Conservation (phyloP, 2,797 vertebrate species). For the Mus caroli region DNA sequence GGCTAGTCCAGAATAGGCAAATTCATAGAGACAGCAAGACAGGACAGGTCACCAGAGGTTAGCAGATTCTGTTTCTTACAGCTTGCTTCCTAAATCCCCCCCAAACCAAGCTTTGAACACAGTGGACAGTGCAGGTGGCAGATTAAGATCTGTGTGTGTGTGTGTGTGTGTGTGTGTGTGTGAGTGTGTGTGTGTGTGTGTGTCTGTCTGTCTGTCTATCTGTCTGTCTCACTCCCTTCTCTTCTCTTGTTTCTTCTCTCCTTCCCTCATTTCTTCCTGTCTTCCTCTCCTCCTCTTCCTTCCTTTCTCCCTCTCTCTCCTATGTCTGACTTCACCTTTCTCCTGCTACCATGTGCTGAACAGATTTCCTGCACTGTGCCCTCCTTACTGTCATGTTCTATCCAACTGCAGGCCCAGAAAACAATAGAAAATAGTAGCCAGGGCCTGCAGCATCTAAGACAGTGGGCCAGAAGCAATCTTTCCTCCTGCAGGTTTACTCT, state of each 20-base stretch:
- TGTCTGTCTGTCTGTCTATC: no score
- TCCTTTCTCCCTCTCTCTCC: background rate
- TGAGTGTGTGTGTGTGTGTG: background rate
- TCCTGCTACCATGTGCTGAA: background rate
- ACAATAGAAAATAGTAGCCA: background rate
- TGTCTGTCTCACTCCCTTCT: background rate
- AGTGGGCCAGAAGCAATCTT: background rate
- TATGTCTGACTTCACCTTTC: no score
- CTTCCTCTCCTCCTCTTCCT: no score
- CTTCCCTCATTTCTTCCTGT: background rate
- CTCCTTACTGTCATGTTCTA: no score
- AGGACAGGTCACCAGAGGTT: background rate
- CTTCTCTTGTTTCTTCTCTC: background rate
- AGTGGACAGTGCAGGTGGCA: background rate
- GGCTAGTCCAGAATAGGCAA: constrained; percentile 3
- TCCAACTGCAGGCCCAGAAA: no score
- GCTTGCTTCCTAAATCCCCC: background rate
- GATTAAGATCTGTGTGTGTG: background rate
- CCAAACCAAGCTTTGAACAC: background rate
- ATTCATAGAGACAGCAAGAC: background rate
- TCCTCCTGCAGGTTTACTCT: background rate
- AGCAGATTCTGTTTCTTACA: background rate
- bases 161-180: background rate
- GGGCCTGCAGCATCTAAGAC: background rate
- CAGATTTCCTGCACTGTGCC: background rate